A percentile compares a stretch with the other conserved stretches of the same genome.
phyloP scores from a whole-genome alignment of 2,888 invertebrate genomes.

The Agrochola lota region DNA sequence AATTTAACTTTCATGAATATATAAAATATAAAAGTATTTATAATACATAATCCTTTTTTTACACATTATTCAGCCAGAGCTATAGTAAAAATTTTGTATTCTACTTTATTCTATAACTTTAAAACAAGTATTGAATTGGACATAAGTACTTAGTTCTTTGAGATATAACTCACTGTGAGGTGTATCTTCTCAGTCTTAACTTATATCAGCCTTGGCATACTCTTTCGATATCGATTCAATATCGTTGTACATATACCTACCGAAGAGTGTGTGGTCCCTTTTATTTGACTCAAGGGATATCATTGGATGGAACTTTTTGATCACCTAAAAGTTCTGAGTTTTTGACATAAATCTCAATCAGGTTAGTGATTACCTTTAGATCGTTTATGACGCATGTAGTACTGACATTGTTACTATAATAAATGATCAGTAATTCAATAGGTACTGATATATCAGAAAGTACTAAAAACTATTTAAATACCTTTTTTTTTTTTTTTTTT shows the following conservation, averaged over 20 bases:
- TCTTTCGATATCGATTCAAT: conserved; percentile 13
- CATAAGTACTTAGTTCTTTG: background rate
- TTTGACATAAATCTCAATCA: background rate
- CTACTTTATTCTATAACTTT: background rate
- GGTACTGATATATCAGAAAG: background rate
- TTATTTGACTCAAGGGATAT: conserved; percentile 34
- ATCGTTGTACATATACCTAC: background rate
- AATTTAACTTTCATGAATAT: background rate
- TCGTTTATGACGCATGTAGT: background rate
- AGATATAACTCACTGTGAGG: background rate
- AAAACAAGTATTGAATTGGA: background rate
- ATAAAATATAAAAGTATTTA: background rate
- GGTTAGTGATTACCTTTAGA: background rate
- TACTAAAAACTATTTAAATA: background rate
- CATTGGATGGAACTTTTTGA: conserved; percentile 31
- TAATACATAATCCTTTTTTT: background rate
- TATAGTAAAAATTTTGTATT: background rate
- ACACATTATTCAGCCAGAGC: background rate
- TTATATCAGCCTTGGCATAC: background rate
- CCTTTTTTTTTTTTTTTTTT: too few species aligned
- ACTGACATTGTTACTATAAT: too few species aligned
- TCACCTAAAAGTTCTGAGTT: conserved; percentile 13
- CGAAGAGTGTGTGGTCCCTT: conserved; percentile 2
- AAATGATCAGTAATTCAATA: background rate
- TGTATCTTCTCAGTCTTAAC: background rate